Percentiles rank a stretch among this genome's conserved stretches.
phyloP scores from a whole-genome alignment of 1,140 invertebrate genomes.

The Brachionus paranguensis region DNA sequence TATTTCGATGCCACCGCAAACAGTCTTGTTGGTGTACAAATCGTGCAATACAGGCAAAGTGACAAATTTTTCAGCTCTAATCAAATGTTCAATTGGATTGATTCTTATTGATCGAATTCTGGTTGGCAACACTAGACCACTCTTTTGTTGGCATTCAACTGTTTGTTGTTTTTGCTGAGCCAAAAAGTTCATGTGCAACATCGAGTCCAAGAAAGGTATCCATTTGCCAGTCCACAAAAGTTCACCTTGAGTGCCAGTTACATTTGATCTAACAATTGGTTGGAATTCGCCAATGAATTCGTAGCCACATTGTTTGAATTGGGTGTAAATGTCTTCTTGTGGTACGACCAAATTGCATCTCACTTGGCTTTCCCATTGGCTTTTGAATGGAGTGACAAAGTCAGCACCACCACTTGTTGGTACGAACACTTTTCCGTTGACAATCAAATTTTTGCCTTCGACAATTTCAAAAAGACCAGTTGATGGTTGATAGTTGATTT shows the following conservation, averaged over 20 bases:
- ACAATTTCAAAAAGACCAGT: conserved; percentile 24
- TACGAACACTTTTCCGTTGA: neutral
- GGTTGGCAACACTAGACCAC: conserved; percentile 72
- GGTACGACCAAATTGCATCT: conserved; percentile 2
- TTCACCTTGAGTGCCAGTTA: conserved; percentile 45
- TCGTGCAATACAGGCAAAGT: neutral
- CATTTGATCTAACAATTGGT: conserved; percentile 51
- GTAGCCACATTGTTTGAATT: conserved; percentile 82
- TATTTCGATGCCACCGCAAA: conserved; percentile 5
- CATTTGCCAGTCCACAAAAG: conserved; percentile 76
- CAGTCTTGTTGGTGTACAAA: neutral
- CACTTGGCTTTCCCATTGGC: neutral
- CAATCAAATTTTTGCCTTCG: conserved; percentile 26
- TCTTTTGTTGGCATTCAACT: neutral
- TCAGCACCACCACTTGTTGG: neutral
- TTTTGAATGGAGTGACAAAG: conserved; percentile 12
- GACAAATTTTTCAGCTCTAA: neutral
- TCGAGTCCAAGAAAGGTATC: conserved; percentile 86
- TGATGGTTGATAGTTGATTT: conserved; percentile 11
- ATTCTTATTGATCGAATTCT: conserved; percentile 73
- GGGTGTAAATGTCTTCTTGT: conserved; percentile 79
- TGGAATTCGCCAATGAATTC: conserved; percentile 83
- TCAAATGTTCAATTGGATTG: conserved; percentile 62
- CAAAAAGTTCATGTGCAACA: conserved; percentile 83
- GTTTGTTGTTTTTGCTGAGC: conserved; percentile 58